Evolutionary conservation across 2,797 vertebrate genomes (phyloP), one percentile per base, ranked within the genome.

Genomic region (Semotilus atromaculatus): DNA sequence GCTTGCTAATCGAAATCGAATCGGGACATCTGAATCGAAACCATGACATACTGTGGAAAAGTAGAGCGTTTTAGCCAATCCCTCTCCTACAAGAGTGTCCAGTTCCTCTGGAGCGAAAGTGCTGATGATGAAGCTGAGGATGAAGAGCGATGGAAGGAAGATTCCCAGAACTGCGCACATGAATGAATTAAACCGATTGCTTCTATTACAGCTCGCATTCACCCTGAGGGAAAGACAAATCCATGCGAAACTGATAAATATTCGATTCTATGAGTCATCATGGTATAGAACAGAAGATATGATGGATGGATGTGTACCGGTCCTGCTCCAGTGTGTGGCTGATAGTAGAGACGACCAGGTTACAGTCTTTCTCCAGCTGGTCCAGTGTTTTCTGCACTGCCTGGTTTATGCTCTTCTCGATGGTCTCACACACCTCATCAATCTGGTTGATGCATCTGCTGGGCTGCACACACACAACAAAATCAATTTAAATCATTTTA

Each of bases 361-460:
- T 92, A 70, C 92, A 94, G 89, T 96, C 95, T 88, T 94, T 96
- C 91, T 96, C 96, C 90, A 96, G 93, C 90, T 96, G 95, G 90
- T 96, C 89, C 87, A 96, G 85, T 9, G 94, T 96, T 90, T 95
- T 96, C 92, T 96, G 95, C 72, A 96, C 94, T 0, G 95, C 94
- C 92, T 96, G 95, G 93, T 94, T 95, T 88, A 96, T 96, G 89
- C 93, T 95, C 90, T 96, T 96, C 92, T 96, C 96, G 53, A 96
- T 94, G 48, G 95, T 96, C 88, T 94, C 92, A 89, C 96, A 96
- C 88, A 96, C 92, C 5, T 90, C 88, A 1, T 95, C 95, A 7
- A 96, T 96, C 91, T 96, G 94, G 91, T 96, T 96, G 91, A 94
- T 93, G 34, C 95, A 96, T 19, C 96, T 93, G 92, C 94, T 96